Conservation (phyloP, 92 coral and sea anemone species). For the Isaurus tuberculatus region DNA sequence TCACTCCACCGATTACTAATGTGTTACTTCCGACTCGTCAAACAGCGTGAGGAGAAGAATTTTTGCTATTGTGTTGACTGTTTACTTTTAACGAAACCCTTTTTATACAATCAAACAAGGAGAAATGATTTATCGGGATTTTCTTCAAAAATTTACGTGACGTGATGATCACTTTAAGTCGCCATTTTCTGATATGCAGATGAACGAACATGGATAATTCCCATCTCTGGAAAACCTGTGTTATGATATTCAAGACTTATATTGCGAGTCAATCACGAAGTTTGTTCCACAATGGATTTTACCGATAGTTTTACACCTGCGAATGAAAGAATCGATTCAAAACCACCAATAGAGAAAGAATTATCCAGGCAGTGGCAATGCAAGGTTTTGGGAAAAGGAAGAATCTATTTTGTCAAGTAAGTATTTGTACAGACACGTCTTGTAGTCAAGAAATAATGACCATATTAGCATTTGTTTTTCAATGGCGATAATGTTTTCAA, state of each 20-base stretch:
- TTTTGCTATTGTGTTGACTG: background rate
- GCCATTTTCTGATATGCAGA: conserved; percentile 14
- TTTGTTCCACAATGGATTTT: conserved; percentile 25
- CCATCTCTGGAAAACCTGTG: background rate
- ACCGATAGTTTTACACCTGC: conserved; percentile 38
- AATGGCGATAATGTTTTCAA: conserved; percentile 7
- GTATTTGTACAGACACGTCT: background rate
- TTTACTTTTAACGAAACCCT: conserved; percentile 11
- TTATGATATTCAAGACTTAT: conserved; percentile 6
- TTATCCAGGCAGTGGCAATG: conserved; percentile 34
- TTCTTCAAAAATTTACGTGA: background rate
- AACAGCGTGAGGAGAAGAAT: background rate
- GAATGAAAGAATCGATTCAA: background rate
- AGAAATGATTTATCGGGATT: conserved; percentile 8
- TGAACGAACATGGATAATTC: conserved; percentile 26
- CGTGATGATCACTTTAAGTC: background rate
- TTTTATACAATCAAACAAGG: background rate
- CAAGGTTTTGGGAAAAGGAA: background rate
- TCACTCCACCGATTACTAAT: conserved; percentile 16
- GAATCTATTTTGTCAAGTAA: conserved; percentile 46
- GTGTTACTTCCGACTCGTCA: conserved; percentile 19
- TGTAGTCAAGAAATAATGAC: background rate
- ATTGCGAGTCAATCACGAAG: background rate
- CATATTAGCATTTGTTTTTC: conserved; percentile 1
- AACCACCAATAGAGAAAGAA: background rate